phyloP scores from a whole-genome alignment of 2,113 vertebrate genomes.

The Melanerpes aurifrons region DNA sequence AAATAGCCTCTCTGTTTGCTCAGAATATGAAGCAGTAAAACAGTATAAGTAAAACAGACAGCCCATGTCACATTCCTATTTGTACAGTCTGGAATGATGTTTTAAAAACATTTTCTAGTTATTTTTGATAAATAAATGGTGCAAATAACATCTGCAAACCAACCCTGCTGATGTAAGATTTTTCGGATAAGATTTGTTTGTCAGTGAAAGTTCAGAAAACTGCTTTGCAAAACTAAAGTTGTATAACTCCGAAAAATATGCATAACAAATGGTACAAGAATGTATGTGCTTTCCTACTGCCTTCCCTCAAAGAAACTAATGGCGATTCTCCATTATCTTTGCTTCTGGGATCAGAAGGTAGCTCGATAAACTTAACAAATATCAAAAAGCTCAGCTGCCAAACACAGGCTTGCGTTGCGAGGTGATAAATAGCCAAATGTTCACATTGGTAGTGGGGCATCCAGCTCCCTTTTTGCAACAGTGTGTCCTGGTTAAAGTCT shows the following conservation, averaged over 20 bases:
- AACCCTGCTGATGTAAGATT: slow-evolving; percentile 68
- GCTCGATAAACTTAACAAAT: background rate
- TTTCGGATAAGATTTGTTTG: slow-evolving; percentile 72
- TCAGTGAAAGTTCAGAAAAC: slow-evolving; percentile 63
- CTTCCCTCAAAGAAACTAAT: background rate
- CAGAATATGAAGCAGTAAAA: slow-evolving; percentile 93
- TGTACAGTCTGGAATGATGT: slow-evolving; percentile 71
- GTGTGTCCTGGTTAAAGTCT: background rate
- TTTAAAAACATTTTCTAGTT: slow-evolving; percentile 79
- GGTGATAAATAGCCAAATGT: background rate
- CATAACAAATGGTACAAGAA: background rate
- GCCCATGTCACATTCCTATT: slow-evolving; percentile 86
- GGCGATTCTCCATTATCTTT: slow-evolving; percentile 1
- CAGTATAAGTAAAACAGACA: slow-evolving; percentile 93
- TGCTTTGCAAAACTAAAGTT: slow-evolving; percentile 64
- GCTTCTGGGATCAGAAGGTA: background rate
- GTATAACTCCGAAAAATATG: slow-evolving; percentile 26
- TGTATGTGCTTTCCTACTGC: background rate
- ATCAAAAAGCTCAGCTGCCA: background rate
- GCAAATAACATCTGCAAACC: slow-evolving; percentile 74
- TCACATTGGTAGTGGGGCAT: background rate
- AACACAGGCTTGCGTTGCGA: background rate
- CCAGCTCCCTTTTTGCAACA: background rate
- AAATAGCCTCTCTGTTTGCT: slow-evolving; percentile 89
- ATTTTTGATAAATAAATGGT: slow-evolving; percentile 80